Evolutionary conservation across 37 sponge, comb jelly and placozoan genomes (phyloP).

Genomic region (Spongilla lacustris): DNA sequence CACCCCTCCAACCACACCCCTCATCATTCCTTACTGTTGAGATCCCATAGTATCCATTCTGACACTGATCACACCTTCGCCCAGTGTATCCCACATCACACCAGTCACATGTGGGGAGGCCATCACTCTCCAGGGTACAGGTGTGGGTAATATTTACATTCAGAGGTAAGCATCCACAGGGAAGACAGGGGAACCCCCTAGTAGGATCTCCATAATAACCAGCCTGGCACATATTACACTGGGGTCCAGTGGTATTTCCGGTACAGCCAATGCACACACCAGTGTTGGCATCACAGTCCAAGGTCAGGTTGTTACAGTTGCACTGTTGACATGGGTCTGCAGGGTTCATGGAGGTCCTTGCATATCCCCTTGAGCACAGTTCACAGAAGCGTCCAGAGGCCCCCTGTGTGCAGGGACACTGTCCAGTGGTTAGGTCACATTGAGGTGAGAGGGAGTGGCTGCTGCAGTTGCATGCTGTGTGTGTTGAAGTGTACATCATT

Average conservation of each 20-base stretch:
- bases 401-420: constrained; percentile 41
- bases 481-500: not conserved
- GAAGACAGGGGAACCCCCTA: constrained; percentile 63
- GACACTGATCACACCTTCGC: constrained; percentile 87
- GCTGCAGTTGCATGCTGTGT: not conserved
- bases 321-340: constrained; percentile 66
- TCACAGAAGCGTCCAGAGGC: constrained; percentile 75
- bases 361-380: constrained; percentile 74
- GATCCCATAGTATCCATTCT: constrained; percentile 84
- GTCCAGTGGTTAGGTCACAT: not conserved
- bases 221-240: constrained; percentile 69
- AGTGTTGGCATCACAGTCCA: constrained; percentile 68
- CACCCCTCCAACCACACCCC: not conserved
- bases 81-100: constrained; percentile 78
- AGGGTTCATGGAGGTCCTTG: constrained; percentile 33
- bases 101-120: constrained; percentile 66
- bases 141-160: constrained; percentile 52
- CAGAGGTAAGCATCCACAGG: constrained; percentile 81
- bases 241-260: constrained; percentile 64
- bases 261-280: constrained; percentile 76
- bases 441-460: not conserved
- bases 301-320: constrained; percentile 75
- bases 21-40: constrained; percentile 43
- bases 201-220: constrained; percentile 79
- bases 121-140: constrained; percentile 68